A percentile compares a stretch with the other conserved stretches of the same genome.
phyloP scores from a whole-genome alignment of 2,888 invertebrate species.

The Lasius platythorax region DNA sequence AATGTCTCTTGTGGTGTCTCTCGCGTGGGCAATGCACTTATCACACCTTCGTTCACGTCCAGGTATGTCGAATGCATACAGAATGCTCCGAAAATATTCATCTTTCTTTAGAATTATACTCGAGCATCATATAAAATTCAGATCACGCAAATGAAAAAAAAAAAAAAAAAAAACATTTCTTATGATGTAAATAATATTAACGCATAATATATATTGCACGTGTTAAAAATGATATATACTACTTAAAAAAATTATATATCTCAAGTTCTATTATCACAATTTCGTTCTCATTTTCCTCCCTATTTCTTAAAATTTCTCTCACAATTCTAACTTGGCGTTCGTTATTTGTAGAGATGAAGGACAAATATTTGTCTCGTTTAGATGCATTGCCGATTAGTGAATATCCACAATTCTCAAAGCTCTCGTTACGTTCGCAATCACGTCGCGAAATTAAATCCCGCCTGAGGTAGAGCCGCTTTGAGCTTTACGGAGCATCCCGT shows the following conservation, averaged over 20 bases:
- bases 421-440: conserved; percentile 44
- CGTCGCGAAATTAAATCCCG: conserved; percentile 43
- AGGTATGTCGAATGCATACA: neutral
- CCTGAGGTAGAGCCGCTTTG: conserved; percentile 39
- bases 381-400: conserved; percentile 36
- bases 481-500: conserved; percentile 22
- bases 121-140: neutral
- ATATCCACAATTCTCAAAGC: conserved; percentile 49
- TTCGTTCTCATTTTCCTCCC: neutral
- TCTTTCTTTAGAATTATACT: neutral
- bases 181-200: neutral
- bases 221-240: neutral
- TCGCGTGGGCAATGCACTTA: conserved; percentile 11
- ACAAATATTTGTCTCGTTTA: conserved; percentile 46
- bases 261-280: neutral
- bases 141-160: neutral
- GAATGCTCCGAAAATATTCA: conserved; percentile 12
- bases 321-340: neutral
- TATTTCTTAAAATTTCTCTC: neutral
- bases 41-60: neutral
- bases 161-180: neutral
- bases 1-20: neutral
- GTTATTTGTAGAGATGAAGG: neutral
- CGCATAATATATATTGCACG: neutral
- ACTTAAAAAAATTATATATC: neutral